Percentiles rank a stretch among this genome's conserved stretches.
phyloP scores from a whole-genome alignment of 30 jellyfish, hydroid and myxozoan species.

The Haliclystus octoradiatus region DNA sequence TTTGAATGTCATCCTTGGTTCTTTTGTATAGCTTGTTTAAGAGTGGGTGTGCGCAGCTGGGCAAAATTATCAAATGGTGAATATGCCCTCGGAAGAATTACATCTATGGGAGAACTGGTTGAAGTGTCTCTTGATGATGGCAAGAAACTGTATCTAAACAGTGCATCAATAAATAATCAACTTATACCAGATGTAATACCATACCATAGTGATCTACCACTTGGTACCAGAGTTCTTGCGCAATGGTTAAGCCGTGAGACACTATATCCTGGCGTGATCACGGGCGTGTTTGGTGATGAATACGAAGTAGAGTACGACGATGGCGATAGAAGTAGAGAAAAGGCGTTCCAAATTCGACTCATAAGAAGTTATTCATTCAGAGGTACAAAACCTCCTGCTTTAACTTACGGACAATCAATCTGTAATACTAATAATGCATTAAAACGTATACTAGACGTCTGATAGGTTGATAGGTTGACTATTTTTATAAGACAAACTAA shows the following conservation, averaged over 20 bases:
- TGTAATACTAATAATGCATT: no score
- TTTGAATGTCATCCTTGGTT: not conserved
- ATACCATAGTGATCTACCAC: constrained; percentile 28
- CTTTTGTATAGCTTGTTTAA: constrained; percentile 54
- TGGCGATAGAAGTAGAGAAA: constrained; percentile 77
- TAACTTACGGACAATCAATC: no score
- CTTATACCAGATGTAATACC: constrained; percentile 88
- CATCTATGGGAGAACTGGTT: constrained; percentile 26
- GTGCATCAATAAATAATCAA: constrained; percentile 17
- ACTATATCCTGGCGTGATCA: constrained; percentile 79
- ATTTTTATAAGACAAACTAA: no score
- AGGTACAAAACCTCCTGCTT: no score
- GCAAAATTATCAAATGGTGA: constrained; percentile 73
- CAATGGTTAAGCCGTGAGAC: constrained; percentile 75
- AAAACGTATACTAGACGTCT: no score
- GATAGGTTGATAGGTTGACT: no score
- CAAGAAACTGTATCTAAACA: constrained; percentile 13
- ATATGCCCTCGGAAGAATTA: constrained; percentile 65
- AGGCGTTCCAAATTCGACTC: constrained; percentile 72
- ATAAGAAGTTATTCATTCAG: constrained; percentile 32
- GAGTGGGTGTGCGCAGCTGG: constrained; percentile 95
- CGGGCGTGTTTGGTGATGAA: constrained; percentile 40
- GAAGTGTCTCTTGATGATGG: constrained; percentile 62
- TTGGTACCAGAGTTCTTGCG: constrained; percentile 82
- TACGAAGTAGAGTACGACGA: constrained; percentile 85